Base-by-base conservation (phyloP, 2,797 vertebrate genomes). In the Sebastes jordani region DNA sequence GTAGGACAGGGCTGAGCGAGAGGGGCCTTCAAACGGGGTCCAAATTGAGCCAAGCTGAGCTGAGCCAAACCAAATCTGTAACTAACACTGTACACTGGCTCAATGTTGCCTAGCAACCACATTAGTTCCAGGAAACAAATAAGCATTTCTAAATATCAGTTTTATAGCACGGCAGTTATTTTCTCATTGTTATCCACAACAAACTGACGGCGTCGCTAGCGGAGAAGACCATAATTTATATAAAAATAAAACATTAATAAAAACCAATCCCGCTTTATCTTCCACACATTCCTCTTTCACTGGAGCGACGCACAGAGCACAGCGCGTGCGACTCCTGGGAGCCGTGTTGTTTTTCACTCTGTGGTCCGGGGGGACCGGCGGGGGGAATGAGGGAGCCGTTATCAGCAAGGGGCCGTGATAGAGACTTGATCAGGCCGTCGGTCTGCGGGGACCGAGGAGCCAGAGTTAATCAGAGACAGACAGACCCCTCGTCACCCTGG, bases 381-480 rank as follows among this genome's bases (percentile, higher is more conserved):
- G 13, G 74, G 91, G 91, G 92, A 93, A 86, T 60, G 71, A 91
- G 87, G 90, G 83, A 91, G 91, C 92, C 71, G 92, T 95, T 96
- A 95, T 95, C 95, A 95, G 93, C 94, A 81, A 90, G 91, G 90
- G 94, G 91, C 87, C 81, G 74, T 84, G 92, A 94, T 93, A 89
- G 94, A 93, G 93, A 92, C 94, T 94, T 88, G 93, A 95, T 95
- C 93, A 86, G 91, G 89, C 94, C 78, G 86, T 84, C n/a, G 66
- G 92, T 95, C 95, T 92, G 83, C 76, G 3, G 95, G 95, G 94
- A 95, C 86, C 71, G 10, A 81, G 85, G 87, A 93, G 91, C 91
- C 88, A 54, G 71, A 95, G 94, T 94, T 95, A 96, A 96, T 96
- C 95, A 96, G 94, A 95, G 90, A 79, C 88, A 92, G 92, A 95